phyloP scores from a whole-genome alignment of 37 sponge, comb jelly and placozoan species.

The Halichondria panicea region DNA sequence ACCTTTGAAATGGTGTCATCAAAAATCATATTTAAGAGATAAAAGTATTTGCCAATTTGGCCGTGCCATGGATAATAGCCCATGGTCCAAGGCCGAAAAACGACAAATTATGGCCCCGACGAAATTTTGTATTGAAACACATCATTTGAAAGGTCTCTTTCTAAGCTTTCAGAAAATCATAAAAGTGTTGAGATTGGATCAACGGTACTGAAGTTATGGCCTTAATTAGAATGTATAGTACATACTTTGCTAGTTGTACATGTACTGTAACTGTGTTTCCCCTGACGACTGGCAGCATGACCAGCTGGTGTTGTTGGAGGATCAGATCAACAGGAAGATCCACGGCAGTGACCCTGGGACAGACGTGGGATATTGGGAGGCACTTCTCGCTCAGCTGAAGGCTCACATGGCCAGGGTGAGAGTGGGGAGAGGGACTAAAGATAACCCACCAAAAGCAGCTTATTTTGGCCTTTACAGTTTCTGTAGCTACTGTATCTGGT shows the following conservation, averaged over 20 bases:
- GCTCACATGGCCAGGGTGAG: constrained; percentile 83
- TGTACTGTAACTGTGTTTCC: too few species aligned
- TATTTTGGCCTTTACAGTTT: neutral
- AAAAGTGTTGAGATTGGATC: too few species aligned
- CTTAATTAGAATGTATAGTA: neutral
- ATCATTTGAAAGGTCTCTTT: too few species aligned
- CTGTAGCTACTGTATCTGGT: neutral
- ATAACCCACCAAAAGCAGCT: neutral
- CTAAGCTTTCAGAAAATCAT: too few species aligned
- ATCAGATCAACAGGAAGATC: constrained; percentile 74
- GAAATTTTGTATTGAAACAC: too few species aligned
- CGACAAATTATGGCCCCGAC: too few species aligned
- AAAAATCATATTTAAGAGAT: too few species aligned
- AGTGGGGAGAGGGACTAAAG: neutral
- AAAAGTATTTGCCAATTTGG: too few species aligned
- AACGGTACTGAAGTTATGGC: neutral
- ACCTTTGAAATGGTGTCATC: too few species aligned
- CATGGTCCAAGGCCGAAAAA: too few species aligned
- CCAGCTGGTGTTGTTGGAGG: constrained; percentile 81
- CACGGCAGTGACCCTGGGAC: constrained; percentile 66
- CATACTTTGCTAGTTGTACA: too few species aligned
- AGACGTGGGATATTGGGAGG: constrained; percentile 94
- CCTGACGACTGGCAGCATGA: constrained; percentile 43
- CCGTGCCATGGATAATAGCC: too few species aligned
- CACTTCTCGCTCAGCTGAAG: constrained; percentile 80